A percentile compares a stretch with the other conserved stretches of the same genome.
These are phyloP conservation scores for Phaetusa simplex DNA, from an alignment of 2,113 vertebrate species.

Conservation along the genomic window DNA sequence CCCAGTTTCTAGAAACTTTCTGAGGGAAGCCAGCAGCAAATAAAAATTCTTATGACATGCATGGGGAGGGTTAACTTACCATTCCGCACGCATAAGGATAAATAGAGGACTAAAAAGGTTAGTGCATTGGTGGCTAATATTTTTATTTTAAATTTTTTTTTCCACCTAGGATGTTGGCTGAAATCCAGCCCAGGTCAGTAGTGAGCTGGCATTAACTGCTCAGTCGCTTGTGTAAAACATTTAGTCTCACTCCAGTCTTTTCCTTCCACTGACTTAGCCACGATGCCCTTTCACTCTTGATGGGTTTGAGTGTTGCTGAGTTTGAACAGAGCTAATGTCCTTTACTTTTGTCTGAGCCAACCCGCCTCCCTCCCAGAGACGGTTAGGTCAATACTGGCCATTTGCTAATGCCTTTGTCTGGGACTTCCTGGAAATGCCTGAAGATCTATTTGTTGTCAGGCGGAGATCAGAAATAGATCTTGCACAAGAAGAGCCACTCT, in stretches of 20 bases:
- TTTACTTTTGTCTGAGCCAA: not conserved
- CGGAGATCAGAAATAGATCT: constrained; percentile 37
- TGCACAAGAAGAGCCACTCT: not conserved
- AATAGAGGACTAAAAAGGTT: not conserved
- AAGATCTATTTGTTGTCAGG: constrained; percentile 24
- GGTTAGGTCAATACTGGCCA: not conserved
- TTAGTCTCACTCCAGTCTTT: not conserved
- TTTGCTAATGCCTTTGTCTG: not conserved
- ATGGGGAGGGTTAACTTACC: not conserved
- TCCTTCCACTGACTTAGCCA: not conserved
- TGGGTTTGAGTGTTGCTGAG: not conserved
- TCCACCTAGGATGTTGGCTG: not conserved
- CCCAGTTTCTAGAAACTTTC: not conserved
- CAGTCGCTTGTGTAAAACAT: not conserved
- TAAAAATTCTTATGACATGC: not conserved
- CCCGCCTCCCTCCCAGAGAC: not conserved
- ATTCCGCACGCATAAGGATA: rapidly evolving
- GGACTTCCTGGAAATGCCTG: constrained; percentile 17
- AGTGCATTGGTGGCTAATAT: not conserved
- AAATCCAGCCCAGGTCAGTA: not conserved
- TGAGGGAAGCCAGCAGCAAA: not conserved
- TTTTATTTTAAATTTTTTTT: not conserved
- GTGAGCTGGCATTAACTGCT: not conserved
- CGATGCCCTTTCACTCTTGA: not conserved
- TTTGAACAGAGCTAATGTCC: not conserved